These are phyloP conservation scores for Xestia xanthographa DNA, from an alignment of 2,888 invertebrate genomes.

Conservation along the genomic window DNA sequence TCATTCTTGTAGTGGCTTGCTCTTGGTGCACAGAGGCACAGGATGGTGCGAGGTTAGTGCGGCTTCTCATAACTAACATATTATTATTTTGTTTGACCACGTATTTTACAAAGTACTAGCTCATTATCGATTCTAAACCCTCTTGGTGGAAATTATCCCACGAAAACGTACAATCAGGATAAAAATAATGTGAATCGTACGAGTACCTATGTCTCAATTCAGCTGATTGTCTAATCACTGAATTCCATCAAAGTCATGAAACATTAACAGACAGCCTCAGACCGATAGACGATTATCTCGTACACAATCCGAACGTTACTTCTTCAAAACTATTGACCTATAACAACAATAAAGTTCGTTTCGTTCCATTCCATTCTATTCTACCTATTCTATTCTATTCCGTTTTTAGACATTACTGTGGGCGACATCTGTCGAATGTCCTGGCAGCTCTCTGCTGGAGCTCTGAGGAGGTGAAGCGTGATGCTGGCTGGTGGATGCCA, in stretches of 20 bases:
- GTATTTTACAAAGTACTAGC: background rate
- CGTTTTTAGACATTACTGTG: slow-evolving; percentile 41
- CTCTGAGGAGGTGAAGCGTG: slow-evolving; percentile 43
- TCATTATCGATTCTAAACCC: too few relatives aligned
- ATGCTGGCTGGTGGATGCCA: slow-evolving; percentile 44
- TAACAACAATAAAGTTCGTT: background rate
- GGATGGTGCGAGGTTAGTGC: slow-evolving; percentile 24
- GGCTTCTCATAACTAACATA: background rate
- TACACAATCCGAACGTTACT: background rate
- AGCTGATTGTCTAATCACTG: too few relatives aligned
- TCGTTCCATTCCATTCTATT: background rate
- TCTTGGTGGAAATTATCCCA: background rate
- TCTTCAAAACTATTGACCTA: background rate
- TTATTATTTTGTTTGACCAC: background rate
- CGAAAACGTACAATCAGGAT: background rate
- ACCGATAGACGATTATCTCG: background rate
- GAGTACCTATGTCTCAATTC: background rate
- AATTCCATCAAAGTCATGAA: background rate
- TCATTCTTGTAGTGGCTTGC: slow-evolving; percentile 30
- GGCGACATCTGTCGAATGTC: slow-evolving; percentile 41
- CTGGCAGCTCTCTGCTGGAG: slow-evolving; percentile 44
- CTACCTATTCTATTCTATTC: background rate
- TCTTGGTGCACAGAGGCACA: slow-evolving; percentile 35
- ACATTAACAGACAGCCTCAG: background rate
- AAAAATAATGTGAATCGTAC: background rate